Evolutionary conservation across 2,113 vertebrate genomes (phyloP), one percentile per base, ranked within the genome.

Genomic region (Dascyllus trimaculatus): DNA sequence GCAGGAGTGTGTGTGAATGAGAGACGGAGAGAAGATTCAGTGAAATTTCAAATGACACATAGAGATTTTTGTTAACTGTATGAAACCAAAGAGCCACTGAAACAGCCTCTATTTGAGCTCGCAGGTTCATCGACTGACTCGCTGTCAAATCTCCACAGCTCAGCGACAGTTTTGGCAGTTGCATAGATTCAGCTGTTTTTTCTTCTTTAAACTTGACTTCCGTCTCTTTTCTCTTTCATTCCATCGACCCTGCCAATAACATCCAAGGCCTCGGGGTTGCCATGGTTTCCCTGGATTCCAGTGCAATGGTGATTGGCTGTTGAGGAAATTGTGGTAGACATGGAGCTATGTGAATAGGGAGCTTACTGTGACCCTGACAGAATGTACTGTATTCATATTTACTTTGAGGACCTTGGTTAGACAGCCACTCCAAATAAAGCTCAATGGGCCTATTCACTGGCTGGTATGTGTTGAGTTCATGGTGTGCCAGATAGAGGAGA

Each of bases 341-440:
- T 46, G 60, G 38, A 78, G 51, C 69, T 25, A 57, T 65, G 71
- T 91, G 91, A 93, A 93, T 89, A 84, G 82, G 76, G 53, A 87
- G 78, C 83, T 78, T 32, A 80, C 85, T 89, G 89, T 83, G 89
- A 88, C 91, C 90, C 88, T 90, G 73, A 86, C 83, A 85, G 78
- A 90, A 78, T 84, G 86, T 58, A 71, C 86, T 89, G 81, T 88
- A 92, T 92, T 93, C 89, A 88, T 90, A 87, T 90, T 90, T 88
- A 79, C 79, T 90, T 81, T 74, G 62, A 84, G 66, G 82, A 78
- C 89, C 78, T 91, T 85, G 76, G 79, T 82, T 73, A 77, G 74
- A 85, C 80, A 82, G 71, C 56, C 82, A 85, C 85, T 89, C 60
- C 52, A 88, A 85, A 86, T 56, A 70, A 66, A 77, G 15, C 64